phyloP scores from a whole-genome alignment of 2,113 vertebrate genomes.

The Dermatemys mawii region DNA sequence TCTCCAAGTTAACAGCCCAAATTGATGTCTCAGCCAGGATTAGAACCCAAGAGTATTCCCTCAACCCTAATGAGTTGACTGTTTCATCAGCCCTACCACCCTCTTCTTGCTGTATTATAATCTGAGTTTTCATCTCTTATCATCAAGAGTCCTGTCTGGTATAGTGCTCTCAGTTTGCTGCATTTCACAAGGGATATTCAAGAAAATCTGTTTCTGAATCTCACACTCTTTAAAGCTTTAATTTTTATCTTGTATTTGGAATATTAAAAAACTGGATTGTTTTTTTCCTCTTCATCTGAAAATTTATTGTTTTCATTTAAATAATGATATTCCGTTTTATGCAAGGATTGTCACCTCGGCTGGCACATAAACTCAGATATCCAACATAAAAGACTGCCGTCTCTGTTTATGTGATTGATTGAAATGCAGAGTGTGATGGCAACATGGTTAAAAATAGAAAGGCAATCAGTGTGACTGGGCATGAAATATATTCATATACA shows the following conservation, averaged over 20 bases:
- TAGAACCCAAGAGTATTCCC: neutral
- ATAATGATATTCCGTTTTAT: conserved; percentile 31
- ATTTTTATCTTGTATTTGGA: neutral
- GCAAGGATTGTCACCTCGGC: conserved; percentile 20
- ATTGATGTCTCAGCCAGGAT: neutral
- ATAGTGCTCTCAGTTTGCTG: neutral
- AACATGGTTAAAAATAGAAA: conserved; percentile 86
- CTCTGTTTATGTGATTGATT: conserved; percentile 82
- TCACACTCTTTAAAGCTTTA: neutral
- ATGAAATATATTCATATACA: conserved; percentile 80
- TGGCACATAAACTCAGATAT: conserved; percentile 34
- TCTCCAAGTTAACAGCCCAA: neutral
- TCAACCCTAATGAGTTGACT: neutral
- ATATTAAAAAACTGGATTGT: neutral
- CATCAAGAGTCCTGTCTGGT: neutral
- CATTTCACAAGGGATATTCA: neutral
- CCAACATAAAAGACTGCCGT: conserved; percentile 41
- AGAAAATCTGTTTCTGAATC: neutral
- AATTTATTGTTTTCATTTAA: conserved; percentile 60
- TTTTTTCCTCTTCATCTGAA: conserved; percentile 6
- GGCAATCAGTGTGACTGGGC: conserved; percentile 80
- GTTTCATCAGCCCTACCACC: neutral
- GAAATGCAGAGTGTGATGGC: conserved; percentile 79
- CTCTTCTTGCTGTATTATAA: neutral
- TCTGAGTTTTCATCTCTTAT: neutral